phyloP scores from a whole-genome alignment of 2,888 invertebrate species.

The Drosophila anceps region DNA sequence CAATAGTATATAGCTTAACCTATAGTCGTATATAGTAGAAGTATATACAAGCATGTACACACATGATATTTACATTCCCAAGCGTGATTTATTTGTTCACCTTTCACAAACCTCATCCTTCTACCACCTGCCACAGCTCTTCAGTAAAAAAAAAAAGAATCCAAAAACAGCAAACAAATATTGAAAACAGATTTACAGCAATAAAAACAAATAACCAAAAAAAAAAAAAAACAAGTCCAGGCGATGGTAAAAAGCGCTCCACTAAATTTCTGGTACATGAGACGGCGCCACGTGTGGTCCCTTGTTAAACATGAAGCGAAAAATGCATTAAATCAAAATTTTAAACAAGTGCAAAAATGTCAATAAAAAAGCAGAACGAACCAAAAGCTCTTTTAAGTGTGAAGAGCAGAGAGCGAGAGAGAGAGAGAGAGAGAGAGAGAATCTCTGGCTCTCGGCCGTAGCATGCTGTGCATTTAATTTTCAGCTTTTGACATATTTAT shows the following conservation, averaged over 20 bases:
- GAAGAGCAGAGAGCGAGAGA: conserved; percentile 21
- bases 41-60: not conserved
- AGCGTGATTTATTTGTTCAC: not conserved
- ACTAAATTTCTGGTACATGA: conserved; percentile 55
- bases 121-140: conserved; percentile 17
- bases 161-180: conserved; percentile 3
- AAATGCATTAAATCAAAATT: conserved; percentile 77
- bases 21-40: too few relatives aligned
- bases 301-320: conserved; percentile 55
- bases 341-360: conserved; percentile 81
- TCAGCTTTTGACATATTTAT: conserved; percentile 85
- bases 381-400: conserved; percentile 26
- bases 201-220: conserved; percentile 15
- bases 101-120: not conserved
- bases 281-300: conserved; percentile 78
- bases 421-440: not conserved
- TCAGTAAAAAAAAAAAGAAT: not conserved
- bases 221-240: not conserved
- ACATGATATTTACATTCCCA: not conserved
- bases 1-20: too few relatives aligned
- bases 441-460: conserved; percentile 9
- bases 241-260: conserved; percentile 29
- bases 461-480: conserved; percentile 84
- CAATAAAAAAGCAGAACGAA: conserved; percentile 64
- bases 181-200: conserved; percentile 21